Conservation (phyloP, 2,888 invertebrate genomes). For the Gandaritis pyraliata region DNA sequence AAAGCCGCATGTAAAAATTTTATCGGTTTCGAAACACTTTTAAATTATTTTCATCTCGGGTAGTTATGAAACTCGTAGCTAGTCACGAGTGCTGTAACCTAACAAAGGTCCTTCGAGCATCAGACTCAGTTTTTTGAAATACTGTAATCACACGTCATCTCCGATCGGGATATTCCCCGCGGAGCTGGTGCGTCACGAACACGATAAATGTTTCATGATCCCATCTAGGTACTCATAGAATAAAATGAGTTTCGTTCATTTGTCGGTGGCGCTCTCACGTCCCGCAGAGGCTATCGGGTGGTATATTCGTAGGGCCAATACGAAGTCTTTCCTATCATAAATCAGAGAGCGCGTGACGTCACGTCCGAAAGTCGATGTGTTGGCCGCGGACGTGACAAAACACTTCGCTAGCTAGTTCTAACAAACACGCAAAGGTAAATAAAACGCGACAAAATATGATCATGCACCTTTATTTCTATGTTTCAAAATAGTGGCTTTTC, state of each 20-base stretch:
- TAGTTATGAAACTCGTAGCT: no score
- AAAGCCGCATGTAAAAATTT: no score
- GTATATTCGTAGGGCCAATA: conserved; percentile 61
- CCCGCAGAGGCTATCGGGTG: conserved; percentile 68
- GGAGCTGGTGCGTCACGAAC: conserved; percentile 41
- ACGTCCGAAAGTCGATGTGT: conserved; percentile 68
- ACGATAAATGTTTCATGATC: conserved; percentile 59
- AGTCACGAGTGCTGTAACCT: no score
- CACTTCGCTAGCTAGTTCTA: conserved; percentile 50
- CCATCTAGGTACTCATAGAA: conserved; percentile 58
- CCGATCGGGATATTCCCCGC: conserved; percentile 26
- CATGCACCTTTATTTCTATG: background rate
- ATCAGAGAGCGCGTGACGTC: conserved; percentile 74
- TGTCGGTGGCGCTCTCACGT: conserved; percentile 62
- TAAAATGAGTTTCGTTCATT: conserved; percentile 69
- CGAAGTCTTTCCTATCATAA: conserved; percentile 72
- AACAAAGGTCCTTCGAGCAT: conserved; percentile 2
- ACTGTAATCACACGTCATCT: conserved; percentile 27
- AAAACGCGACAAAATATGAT: conserved; percentile 20
- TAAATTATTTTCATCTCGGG: no score
- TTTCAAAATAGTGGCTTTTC: no score
- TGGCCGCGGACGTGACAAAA: conserved; percentile 70
- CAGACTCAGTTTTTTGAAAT: conserved; percentile 23
- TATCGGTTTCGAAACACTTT: no score
- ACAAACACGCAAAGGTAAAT: conserved; percentile 30